These are phyloP conservation scores for Sorex araneus DNA, from an alignment of 2,113 vertebrate species.

Conservation along the genomic window DNA sequence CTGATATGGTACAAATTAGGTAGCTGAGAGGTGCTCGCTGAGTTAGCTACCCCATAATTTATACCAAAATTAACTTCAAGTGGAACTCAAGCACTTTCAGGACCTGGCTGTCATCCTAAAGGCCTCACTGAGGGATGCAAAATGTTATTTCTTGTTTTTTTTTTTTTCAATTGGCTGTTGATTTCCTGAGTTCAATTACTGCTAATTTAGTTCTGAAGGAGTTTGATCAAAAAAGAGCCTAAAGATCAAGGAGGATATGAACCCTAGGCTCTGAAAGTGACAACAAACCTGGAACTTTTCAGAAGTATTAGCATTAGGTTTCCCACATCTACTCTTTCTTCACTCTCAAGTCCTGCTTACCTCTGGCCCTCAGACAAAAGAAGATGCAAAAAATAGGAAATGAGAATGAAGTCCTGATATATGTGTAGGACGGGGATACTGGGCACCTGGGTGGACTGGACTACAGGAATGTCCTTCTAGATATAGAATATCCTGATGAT, in stretches of 20 bases:
- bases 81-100: slow-evolving; percentile 59
- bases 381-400: slow-evolving; percentile 66
- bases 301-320: neutral
- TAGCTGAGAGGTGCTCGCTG: neutral
- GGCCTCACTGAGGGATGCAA: neutral
- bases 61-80: slow-evolving; percentile 66
- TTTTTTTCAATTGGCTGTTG: slow-evolving; percentile 20
- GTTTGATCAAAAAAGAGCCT: slow-evolving; percentile 54
- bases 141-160: slow-evolving; percentile 7
- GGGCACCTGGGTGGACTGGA: neutral
- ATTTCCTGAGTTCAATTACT: slow-evolving; percentile 62
- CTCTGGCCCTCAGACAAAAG: slow-evolving; percentile 61
- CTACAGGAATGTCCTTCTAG: neutral
- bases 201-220: slow-evolving; percentile 20
- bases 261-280: slow-evolving; percentile 19
- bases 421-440: slow-evolving; percentile 1
- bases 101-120: slow-evolving; percentile 54
- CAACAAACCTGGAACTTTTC: slow-evolving; percentile 36
- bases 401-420: slow-evolving; percentile 78
- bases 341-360: slow-evolving; percentile 27
- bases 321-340: slow-evolving; percentile 56
- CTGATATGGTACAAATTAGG: neutral
- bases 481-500: neutral
- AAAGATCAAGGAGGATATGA: slow-evolving; percentile 1
- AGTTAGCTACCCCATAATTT: neutral